Evolutionary conservation across 2,888 invertebrate species (phyloP).

Genomic region (Nymphalis urticae): DNA sequence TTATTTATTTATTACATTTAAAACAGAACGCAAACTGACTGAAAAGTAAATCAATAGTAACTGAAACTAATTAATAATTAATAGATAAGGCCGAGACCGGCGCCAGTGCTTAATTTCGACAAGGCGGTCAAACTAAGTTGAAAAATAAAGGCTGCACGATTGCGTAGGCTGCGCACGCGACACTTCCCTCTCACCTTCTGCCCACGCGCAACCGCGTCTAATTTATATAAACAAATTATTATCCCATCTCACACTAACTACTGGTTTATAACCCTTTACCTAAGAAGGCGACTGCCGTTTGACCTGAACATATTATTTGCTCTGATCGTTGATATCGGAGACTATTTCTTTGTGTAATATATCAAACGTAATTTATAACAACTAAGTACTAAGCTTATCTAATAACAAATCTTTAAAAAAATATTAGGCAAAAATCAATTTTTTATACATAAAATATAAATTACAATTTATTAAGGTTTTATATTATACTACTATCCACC

Average conservation of each 20-base stretch:
- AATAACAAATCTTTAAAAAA: too few relatives aligned
- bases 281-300: conserved; percentile 27
- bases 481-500: too few relatives aligned
- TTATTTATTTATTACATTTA: neutral
- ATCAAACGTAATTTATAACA: neutral
- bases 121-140: conserved; percentile 47
- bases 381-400: neutral
- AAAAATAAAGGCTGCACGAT: conserved; percentile 61
- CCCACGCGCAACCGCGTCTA: conserved; percentile 62
- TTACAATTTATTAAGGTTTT: too few relatives aligned
- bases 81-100: conserved; percentile 41
- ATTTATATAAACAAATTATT: conserved; percentile 74
- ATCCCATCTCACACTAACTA: conserved; percentile 67
- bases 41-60: conserved; percentile 10
- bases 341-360: neutral
- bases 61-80: conserved; percentile 40
- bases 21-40: neutral
- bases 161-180: conserved; percentile 72
- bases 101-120: conserved; percentile 56
- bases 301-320: conserved; percentile 16
- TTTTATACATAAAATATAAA: too few relatives aligned
- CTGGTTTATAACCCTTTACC: conserved; percentile 54
- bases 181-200: conserved; percentile 59
- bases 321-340: neutral
- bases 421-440: too few relatives aligned